phyloP scores from a whole-genome alignment of 2,888 invertebrate species.

The Diarsia dahlii region DNA sequence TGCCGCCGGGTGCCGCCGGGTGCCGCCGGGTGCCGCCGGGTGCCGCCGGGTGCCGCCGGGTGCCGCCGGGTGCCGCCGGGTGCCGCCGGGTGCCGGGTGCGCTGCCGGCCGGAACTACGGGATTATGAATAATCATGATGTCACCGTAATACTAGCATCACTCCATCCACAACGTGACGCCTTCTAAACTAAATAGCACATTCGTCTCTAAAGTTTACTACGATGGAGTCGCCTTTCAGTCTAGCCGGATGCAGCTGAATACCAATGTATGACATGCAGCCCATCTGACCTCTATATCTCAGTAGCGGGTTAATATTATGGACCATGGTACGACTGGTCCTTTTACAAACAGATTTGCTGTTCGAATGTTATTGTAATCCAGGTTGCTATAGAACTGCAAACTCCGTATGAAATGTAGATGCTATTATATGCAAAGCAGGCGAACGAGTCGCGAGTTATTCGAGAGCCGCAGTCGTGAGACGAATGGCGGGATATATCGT shows the following conservation, averaged over 20 bases:
- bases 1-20: neutral
- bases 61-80: neutral
- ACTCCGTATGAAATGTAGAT: slow-evolving; percentile 10
- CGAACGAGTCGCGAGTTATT: slow-evolving; percentile 35
- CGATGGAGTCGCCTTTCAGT: neutral
- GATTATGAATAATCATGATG: slow-evolving; percentile 28
- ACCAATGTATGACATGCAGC: neutral
- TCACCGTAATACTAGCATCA: neutral
- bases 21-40: neutral
- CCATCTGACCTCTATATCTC: neutral
- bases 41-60: too few species aligned
- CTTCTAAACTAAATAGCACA: neutral
- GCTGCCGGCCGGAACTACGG: slow-evolving; percentile 3
- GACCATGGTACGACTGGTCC: neutral
- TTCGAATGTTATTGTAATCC: slow-evolving; percentile 7
- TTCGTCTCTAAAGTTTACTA: neutral
- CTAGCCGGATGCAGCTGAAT: neutral
- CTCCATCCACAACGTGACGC: neutral
- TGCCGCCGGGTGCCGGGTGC: neutral
- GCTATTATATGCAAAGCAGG: slow-evolving; percentile 37
- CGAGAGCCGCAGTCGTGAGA: slow-evolving; percentile 32
- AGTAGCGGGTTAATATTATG: neutral
- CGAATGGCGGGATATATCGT: slow-evolving; percentile 36
- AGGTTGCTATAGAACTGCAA: slow-evolving; percentile 20
- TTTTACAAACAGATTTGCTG: slow-evolving; percentile 9